Percentiles rank a stretch among this genome's conserved stretches.
Evolutionary conservation across 2,888 invertebrate species (phyloP).

Genomic region (Agonopterix arenella): DNA sequence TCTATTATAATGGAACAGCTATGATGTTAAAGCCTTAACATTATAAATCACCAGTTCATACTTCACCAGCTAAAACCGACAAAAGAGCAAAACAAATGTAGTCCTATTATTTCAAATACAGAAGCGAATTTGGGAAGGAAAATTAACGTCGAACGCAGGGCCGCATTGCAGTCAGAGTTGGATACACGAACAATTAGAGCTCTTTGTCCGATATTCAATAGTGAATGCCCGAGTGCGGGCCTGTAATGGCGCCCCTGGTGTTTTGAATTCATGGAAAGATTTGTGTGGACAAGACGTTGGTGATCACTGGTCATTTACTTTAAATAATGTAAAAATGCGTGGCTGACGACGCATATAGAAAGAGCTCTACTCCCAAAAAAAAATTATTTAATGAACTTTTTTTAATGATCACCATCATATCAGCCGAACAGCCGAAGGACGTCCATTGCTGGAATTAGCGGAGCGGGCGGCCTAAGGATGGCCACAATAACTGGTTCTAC

Average conservation of each 20-base stretch:
- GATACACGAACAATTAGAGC: constrained; percentile 57
- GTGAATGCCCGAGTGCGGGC: constrained; percentile 34
- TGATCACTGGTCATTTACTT: too few species aligned
- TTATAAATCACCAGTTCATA: neutral
- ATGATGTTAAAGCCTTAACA: neutral
- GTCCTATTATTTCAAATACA: constrained; percentile 8
- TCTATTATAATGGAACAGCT: too few species aligned
- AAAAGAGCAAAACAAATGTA: neutral
- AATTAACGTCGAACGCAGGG: constrained; percentile 8
- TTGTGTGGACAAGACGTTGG: constrained; percentile 19
- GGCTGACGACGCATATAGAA: too few species aligned
- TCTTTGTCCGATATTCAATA: constrained; percentile 70
- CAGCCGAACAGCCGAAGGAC: too few species aligned
- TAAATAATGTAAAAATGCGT: too few species aligned
- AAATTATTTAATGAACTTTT: too few species aligned
- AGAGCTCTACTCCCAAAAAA: too few species aligned
- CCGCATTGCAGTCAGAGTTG: constrained; percentile 1
- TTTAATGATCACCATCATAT: too few species aligned
- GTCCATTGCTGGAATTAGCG: too few species aligned
- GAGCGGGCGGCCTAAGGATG: too few species aligned
- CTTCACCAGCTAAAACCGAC: neutral
- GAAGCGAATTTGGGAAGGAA: constrained; percentile 8
- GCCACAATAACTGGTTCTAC: too few species aligned
- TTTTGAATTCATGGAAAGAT: constrained; percentile 30
- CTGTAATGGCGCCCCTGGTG: constrained; percentile 37